Conservation (phyloP, 2,113 vertebrate species). For the Neolamprologus falcicula region DNA sequence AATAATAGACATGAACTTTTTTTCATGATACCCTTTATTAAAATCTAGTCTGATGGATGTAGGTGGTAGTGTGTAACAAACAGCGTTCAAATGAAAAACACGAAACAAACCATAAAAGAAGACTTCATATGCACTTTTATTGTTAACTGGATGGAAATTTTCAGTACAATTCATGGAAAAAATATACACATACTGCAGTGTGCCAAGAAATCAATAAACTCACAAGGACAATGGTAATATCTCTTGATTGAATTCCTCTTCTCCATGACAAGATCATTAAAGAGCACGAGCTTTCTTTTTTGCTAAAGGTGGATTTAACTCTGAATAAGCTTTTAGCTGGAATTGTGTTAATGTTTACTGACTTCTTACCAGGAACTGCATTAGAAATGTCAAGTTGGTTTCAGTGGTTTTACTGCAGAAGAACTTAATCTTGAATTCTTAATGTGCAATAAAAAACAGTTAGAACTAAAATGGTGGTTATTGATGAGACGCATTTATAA, state of each 20-base stretch:
- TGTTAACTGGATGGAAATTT: background rate
- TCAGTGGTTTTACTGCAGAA: background rate
- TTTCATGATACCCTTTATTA: background rate
- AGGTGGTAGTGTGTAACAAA: rapidly evolving
- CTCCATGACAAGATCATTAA: background rate
- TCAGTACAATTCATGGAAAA: rapidly evolving
- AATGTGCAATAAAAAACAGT: background rate
- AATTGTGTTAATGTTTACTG: background rate
- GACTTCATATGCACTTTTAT: background rate
- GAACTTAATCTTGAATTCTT: background rate
- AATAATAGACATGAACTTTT: background rate
- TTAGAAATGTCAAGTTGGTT: background rate
- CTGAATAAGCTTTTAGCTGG: background rate
- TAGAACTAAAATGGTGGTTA: background rate
- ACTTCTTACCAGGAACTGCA: background rate
- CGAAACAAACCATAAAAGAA: background rate
- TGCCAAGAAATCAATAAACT: background rate
- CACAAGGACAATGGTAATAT: background rate
- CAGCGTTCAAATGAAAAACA: background rate
- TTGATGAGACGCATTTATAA: background rate
- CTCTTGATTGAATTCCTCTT: background rate
- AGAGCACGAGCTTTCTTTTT: rapidly evolving
- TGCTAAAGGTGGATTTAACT: background rate
- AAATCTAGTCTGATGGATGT: background rate
- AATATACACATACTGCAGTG: background rate